Evolutionary conservation across 2,888 invertebrate genomes (phyloP).

Genomic region (Drosophila nr. perissopoda): DNA sequence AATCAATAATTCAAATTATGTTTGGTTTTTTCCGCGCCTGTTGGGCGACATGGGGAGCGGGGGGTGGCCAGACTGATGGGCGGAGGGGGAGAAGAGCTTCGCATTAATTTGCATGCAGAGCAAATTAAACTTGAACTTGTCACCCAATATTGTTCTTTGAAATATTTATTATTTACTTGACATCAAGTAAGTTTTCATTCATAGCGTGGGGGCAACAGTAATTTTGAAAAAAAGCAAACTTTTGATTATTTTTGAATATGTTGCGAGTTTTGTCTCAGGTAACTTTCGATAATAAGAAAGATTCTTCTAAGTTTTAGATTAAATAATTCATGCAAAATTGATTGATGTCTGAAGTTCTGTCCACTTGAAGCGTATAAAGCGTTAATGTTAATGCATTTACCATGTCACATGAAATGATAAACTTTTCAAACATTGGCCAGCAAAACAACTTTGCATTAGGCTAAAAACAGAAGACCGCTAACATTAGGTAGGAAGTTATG

Average conservation of each 20-base stretch:
- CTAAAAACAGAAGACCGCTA: constrained; percentile 22
- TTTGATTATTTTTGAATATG: constrained; percentile 4
- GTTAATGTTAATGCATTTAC: neutral
- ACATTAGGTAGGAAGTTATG: constrained; percentile 16
- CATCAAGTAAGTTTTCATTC: constrained; percentile 17
- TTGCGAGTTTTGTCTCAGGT: neutral
- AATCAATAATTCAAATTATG: constrained; percentile 79
- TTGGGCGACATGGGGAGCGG: too few species aligned
- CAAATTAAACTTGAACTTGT: constrained; percentile 57
- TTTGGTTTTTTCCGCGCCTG: constrained; percentile 47
- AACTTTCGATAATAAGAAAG: neutral
- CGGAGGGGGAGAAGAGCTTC: constrained; percentile 1
- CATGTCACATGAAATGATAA: neutral
- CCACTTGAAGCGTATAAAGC: neutral
- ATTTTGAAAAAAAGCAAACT: neutral
- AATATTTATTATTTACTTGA: constrained; percentile 45
- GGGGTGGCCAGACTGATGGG: neutral
- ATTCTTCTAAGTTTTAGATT: neutral
- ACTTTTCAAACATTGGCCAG: neutral
- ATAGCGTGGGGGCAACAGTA: neutral
- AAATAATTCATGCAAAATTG: neutral
- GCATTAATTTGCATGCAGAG: constrained; percentile 50
- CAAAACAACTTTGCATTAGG: constrained; percentile 14
- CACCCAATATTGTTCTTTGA: constrained; percentile 24
- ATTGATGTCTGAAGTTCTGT: neutral